phyloP scores from a whole-genome alignment of 2,797 vertebrate species.

The Scolopax bukidnonensis region DNA sequence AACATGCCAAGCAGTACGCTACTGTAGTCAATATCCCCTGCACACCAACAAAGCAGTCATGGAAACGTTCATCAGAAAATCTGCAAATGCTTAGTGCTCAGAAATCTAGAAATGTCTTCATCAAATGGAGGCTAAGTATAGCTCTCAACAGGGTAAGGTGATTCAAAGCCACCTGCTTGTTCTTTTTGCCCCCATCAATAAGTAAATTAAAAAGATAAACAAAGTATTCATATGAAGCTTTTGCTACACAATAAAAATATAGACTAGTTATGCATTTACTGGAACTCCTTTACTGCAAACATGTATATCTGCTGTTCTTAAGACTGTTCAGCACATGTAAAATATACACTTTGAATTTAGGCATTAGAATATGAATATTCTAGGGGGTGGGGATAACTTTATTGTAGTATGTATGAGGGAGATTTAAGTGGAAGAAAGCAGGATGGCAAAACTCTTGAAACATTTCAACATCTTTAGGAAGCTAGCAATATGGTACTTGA shows the following conservation, averaged over 20 bases:
- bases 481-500: background rate
- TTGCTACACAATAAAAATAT: background rate
- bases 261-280: background rate
- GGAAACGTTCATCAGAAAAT: background rate
- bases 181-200: background rate
- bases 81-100: background rate
- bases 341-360: background rate
- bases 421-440: background rate
- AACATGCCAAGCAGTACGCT: slow-evolving; percentile 94
- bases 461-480: background rate
- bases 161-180: background rate
- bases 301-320: too few relatives aligned
- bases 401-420: background rate
- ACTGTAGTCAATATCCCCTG: slow-evolving; percentile 95
- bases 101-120: background rate
- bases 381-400: background rate
- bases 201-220: background rate
- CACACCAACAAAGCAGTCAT: background rate
- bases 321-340: background rate
- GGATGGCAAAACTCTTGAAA: background rate
- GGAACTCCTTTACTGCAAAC: background rate
- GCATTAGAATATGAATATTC: background rate
- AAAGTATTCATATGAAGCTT: background rate
- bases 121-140: background rate
- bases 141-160: background rate